Evolutionary conservation across 1,140 invertebrate species (phyloP).

Genomic region (Sminthurides bifidus): DNA sequence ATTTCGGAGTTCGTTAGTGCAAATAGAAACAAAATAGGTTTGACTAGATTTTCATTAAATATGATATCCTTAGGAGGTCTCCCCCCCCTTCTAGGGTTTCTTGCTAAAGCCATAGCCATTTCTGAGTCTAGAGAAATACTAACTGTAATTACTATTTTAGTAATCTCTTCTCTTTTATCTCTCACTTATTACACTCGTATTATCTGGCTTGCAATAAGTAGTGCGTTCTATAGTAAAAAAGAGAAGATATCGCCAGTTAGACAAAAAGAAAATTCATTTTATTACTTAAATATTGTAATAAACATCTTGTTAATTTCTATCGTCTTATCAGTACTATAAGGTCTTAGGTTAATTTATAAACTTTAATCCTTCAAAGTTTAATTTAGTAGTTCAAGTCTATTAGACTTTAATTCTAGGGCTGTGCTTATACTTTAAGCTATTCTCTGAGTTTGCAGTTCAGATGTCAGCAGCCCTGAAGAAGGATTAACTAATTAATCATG

Average conservation of each 20-base stretch:
- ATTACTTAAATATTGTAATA: no score
- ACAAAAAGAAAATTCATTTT: no score
- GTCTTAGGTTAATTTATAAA: conserved; percentile 28
- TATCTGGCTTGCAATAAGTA: no score
- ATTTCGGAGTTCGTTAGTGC: not conserved
- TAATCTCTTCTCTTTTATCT: conserved; percentile 2
- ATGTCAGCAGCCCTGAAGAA: conserved; percentile 12
- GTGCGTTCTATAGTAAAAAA: no score
- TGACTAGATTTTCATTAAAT: conserved; percentile 11
- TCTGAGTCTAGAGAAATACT: conserved; percentile 2
- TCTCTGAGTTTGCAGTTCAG: conserved; percentile 18
- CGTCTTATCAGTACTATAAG: conserved; percentile 19
- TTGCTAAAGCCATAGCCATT: conserved; percentile 18
- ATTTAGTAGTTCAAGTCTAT: conserved; percentile 10
- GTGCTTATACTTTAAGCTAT: not conserved
- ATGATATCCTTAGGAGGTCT: conserved; percentile 25
- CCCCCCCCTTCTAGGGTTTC: conserved; percentile 24
- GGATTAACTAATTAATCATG: conserved; percentile 3
- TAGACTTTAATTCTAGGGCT: conserved; percentile 18
- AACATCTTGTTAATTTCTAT: no score
- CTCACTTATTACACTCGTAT: conserved; percentile 1
- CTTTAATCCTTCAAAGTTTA: conserved; percentile 27
- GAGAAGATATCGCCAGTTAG: no score
- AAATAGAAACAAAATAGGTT: conserved; percentile 1
- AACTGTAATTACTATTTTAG: conserved; percentile 8